Evolutionary conservation across 2,113 vertebrate genomes (phyloP).

Genomic region (Taxidea taxus): DNA sequence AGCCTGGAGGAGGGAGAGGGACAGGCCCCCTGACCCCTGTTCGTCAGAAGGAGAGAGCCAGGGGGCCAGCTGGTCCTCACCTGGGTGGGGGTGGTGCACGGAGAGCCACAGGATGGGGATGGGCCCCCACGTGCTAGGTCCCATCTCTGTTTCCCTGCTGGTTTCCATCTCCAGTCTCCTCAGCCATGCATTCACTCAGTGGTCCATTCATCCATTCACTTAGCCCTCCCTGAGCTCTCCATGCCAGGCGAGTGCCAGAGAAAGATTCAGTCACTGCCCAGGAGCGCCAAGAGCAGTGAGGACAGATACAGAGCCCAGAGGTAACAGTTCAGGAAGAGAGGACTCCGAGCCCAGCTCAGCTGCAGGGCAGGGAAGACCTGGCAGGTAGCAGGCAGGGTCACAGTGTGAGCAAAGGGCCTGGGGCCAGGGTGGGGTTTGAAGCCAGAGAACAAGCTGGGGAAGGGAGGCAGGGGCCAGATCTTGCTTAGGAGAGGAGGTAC

Average conservation of each 20-base stretch:
- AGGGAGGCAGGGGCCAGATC: background rate
- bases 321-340: background rate
- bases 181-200: background rate
- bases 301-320: background rate
- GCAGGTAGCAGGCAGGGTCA: background rate
- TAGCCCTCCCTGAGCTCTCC: background rate
- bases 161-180: background rate
- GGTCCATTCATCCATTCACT: background rate
- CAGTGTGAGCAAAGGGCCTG: background rate
- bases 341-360: background rate
- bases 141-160: background rate
- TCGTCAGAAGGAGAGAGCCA: accelerated
- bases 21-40: background rate
- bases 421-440: background rate
- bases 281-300: accelerated
- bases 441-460: background rate
- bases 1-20: slow-evolving; percentile 83
- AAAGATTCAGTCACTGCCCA: accelerated
- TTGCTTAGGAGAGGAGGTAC: accelerated
- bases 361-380: too few relatives aligned
- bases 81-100: background rate
- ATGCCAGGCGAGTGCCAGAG: background rate
- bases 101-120: background rate
- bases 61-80: background rate
- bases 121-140: background rate